Percentiles rank a stretch among this genome's conserved stretches.
Conservation (phyloP, 1,140 invertebrate species). For the Dendroctonus valens region DNA sequence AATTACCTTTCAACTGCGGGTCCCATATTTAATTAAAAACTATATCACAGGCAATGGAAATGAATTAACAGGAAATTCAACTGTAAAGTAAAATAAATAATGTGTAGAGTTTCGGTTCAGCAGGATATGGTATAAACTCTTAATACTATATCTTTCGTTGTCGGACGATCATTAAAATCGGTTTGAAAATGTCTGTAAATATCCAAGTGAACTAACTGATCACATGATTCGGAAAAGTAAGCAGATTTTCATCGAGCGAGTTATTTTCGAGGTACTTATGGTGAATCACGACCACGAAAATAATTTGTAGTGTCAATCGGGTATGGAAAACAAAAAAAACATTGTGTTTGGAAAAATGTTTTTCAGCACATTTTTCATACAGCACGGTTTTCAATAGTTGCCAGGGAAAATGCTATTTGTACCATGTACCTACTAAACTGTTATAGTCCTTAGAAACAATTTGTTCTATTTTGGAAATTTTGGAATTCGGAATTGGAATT, state of each 20-base stretch:
- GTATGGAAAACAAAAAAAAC: slow-evolving; percentile 19
- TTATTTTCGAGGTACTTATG: slow-evolving; percentile 29
- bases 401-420: no score
- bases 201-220: slow-evolving; percentile 8
- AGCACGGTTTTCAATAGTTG: no score
- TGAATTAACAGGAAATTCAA: slow-evolving; percentile 9
- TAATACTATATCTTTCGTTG: slow-evolving; percentile 32
- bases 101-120: slow-evolving; percentile 2
- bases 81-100: slow-evolving; percentile 17
- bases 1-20: slow-evolving; percentile 28
- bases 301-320: slow-evolving; percentile 23
- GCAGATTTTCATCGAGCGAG: slow-evolving; percentile 31
- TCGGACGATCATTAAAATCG: slow-evolving; percentile 28
- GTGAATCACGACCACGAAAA: slow-evolving; percentile 26
- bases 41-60: slow-evolving; percentile 23
- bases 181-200: slow-evolving; percentile 21
- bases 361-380: no score
- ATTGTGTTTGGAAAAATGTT: no score
- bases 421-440: no score
- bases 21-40: slow-evolving; percentile 14
- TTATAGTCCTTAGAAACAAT: no score
- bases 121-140: slow-evolving; percentile 8
- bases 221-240: slow-evolving; percentile 30
- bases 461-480: no score
- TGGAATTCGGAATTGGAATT: no score